Evolutionary conservation across 2,113 vertebrate genomes (phyloP).

Genomic region (Eleginops maclovinus): DNA sequence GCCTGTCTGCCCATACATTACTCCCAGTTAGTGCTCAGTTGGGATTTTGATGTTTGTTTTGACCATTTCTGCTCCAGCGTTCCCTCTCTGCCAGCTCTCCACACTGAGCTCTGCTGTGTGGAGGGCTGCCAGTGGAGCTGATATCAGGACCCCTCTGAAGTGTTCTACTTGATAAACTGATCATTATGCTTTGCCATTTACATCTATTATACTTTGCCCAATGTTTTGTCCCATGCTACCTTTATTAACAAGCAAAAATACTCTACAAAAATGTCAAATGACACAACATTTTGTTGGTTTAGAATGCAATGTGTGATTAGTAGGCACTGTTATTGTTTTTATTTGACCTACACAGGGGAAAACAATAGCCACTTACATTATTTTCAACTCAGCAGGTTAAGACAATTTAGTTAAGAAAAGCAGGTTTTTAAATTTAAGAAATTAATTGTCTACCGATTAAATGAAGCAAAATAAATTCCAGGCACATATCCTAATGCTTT

Average conservation of each 20-base stretch:
- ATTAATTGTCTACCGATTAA: background rate
- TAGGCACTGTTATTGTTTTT: background rate
- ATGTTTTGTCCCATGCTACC: background rate
- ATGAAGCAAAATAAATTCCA: no score
- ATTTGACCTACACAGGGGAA: background rate
- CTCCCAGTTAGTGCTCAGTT: constrained; percentile 22
- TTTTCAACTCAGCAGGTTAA: background rate
- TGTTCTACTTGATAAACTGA: background rate
- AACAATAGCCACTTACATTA: background rate
- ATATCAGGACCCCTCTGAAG: background rate
- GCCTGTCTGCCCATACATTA: constrained; percentile 18
- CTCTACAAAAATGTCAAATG: background rate
- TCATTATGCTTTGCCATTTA: background rate
- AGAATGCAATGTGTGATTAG: background rate
- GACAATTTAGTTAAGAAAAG: background rate
- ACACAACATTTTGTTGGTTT: background rate
- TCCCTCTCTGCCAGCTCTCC: constrained; percentile 3
- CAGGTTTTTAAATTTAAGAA: background rate
- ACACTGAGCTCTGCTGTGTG: background rate
- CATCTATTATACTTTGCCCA: background rate
- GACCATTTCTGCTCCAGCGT: background rate
- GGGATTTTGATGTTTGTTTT: constrained; percentile 5
- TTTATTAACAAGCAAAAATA: background rate
- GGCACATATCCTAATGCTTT: constrained; percentile 1
- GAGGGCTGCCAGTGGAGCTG: constrained; percentile 2